phyloP scores from a whole-genome alignment of 2,113 vertebrate species.

The Oryctolagus cuniculus region mOryCun1.1 NC_091432.1:55338001-55338500 shows the following conservation, averaged over 20 bases:
- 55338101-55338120: constrained; percentile 18
- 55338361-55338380: background rate
- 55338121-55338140: background rate
- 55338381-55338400: constrained; percentile 14
- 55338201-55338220: background rate
- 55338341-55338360: background rate
- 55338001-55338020: constrained; percentile 24
- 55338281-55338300: background rate
- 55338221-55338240: constrained; percentile 24
- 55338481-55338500: constrained; percentile 33
- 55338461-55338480: background rate
- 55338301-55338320: constrained; percentile 29
- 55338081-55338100: background rate
- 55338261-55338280: constrained; percentile 5
- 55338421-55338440: constrained; percentile 48
- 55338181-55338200: constrained; percentile 37
- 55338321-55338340: background rate
- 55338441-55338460: background rate
- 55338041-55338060: background rate
- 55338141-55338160: constrained; percentile 55
- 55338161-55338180: background rate
- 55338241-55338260: constrained; percentile 43
- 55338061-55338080: constrained; percentile 37
- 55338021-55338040: constrained; percentile 28
- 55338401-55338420: constrained; percentile 10